Percentiles rank a stretch among this genome's conserved stretches.
Conservation (phyloP, 64 coral and sea anemone species). For the Porites australiensis region DNA sequence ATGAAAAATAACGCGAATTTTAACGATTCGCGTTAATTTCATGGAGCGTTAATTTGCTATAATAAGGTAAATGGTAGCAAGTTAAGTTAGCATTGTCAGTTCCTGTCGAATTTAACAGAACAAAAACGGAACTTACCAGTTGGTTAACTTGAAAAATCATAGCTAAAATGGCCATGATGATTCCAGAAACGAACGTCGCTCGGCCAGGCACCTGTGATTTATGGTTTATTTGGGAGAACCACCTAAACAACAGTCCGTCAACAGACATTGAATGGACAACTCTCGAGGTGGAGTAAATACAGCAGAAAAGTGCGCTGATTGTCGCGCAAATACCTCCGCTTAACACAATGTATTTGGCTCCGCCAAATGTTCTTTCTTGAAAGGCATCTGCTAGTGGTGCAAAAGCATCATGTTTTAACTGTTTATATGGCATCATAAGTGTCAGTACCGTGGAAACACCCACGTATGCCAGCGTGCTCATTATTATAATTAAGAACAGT, state of each 20-base stretch:
- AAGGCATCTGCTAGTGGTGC: conserved; percentile 58
- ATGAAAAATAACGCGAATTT: too few relatives aligned
- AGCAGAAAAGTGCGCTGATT: conserved; percentile 37
- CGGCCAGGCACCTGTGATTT: conserved; percentile 46
- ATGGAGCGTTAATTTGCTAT: too few relatives aligned
- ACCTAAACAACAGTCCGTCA: conserved; percentile 55
- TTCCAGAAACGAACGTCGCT: conserved; percentile 22
- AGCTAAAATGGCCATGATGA: conserved; percentile 39
- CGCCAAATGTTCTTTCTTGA: conserved; percentile 5
- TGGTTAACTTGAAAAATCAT: conserved; percentile 36
- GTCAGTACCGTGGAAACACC: conserved; percentile 42
- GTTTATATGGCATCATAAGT: conserved; percentile 38
- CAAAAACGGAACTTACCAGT: not conserved
- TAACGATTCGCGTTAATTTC: too few relatives aligned
- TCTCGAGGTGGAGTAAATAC: conserved; percentile 43
- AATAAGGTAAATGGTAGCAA: too few relatives aligned
- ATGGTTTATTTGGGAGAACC: conserved; percentile 29
- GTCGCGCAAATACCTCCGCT: conserved; percentile 36
- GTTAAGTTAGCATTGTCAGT: too few relatives aligned
- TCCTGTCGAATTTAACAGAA: not conserved
- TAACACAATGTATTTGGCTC: conserved; percentile 40
- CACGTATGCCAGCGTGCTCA: conserved; percentile 37
- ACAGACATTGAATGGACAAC: conserved; percentile 46
- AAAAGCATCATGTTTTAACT: not conserved
- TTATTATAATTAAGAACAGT: conserved; percentile 23